Base-by-base conservation (phyloP, 1,140 invertebrate genomes). In the Caenorhabditis brenneri region DNA sequence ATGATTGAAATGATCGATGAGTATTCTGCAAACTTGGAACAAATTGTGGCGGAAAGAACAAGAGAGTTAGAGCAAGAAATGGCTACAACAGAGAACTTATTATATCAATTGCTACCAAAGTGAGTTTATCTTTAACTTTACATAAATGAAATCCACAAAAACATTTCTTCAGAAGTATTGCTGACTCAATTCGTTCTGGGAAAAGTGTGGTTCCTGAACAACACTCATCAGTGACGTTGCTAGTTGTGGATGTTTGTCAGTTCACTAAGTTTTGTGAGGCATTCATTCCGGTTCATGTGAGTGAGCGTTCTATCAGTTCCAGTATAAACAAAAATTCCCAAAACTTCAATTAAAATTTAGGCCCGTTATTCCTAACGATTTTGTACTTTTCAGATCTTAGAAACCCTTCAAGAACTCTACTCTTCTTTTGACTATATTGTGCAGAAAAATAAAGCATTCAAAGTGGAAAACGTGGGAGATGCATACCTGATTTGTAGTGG, bases 1-100 rank as follows among this genome's bases (percentile, higher is more conserved):
- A 84, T 84, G 83, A 84, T 84, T 24, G 48, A 78, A 19, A 84
- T 84, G 83, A 84, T 84, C 39, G 83, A 84, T 27, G 83, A 84
- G 65, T 84, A 84, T 69, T 80, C 78, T 22, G 83, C 83, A 2
- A 79, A 84, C 69, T 31, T 84, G 55, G 83, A 84, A 31, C 46
- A 84, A 46, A 84, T 84, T 65, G 83, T 84, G 0, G 74, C 74
- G 22, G 78, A 84, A 29, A 79, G 83, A 69, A 84, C 83, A 15
- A 60, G 55, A 65, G 74, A 80, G n/a, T 33, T 84, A 27, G 83
- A 84, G 29, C 69, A 84, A 22, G 31, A 53, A 9, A 78, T 79
- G 36, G 53, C 80, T 0, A 80, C 31, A 39, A 84, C 83, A 48
- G 83, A 84, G 42, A 51, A 42, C 5, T 53, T 84, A 49, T 29